These are phyloP conservation scores for Drosophila melanocephala DNA, from an alignment of 2,888 invertebrate genomes.

Conservation along the genomic window DNA sequence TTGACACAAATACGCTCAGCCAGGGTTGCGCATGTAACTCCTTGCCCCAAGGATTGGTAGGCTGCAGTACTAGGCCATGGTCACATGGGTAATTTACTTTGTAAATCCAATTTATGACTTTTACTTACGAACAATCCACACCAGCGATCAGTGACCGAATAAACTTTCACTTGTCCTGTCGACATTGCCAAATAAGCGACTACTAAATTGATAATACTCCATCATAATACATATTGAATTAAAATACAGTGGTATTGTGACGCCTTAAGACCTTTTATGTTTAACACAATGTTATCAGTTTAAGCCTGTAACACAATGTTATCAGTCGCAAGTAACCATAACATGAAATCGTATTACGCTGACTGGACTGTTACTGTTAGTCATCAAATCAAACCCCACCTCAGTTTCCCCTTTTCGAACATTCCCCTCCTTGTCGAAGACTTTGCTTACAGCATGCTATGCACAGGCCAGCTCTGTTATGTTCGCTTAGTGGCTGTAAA, in stretches of 20 bases:
- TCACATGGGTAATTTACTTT: conserved; percentile 70
- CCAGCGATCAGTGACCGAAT: conserved; percentile 37
- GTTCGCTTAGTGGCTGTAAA: neutral
- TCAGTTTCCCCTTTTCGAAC: too few relatives aligned
- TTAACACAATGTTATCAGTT: neutral
- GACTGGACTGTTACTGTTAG: neutral
- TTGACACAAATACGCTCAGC: conserved; percentile 74
- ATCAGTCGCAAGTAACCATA: neutral
- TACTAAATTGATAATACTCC: neutral
- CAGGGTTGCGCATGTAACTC: conserved; percentile 51
- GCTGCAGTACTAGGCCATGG: conserved; percentile 18
- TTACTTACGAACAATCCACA: conserved; percentile 35
- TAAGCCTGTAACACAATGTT: neutral
- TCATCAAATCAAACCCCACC: too few relatives aligned
- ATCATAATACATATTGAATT: neutral
- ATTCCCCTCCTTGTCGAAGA: too few relatives aligned
- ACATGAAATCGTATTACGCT: neutral
- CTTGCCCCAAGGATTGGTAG: conserved; percentile 25
- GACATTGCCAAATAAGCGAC: conserved; percentile 41
- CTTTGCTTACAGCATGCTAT: too few relatives aligned
- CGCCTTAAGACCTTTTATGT: neutral
- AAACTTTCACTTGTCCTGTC: conserved; percentile 76
- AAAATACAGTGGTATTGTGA: neutral
- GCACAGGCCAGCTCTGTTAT: neutral
- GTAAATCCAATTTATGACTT: conserved; percentile 74